Percentiles rank a stretch among this genome's conserved stretches.
phyloP scores from a whole-genome alignment of 2,113 vertebrate genomes.

The Python bivittatus region DNA sequence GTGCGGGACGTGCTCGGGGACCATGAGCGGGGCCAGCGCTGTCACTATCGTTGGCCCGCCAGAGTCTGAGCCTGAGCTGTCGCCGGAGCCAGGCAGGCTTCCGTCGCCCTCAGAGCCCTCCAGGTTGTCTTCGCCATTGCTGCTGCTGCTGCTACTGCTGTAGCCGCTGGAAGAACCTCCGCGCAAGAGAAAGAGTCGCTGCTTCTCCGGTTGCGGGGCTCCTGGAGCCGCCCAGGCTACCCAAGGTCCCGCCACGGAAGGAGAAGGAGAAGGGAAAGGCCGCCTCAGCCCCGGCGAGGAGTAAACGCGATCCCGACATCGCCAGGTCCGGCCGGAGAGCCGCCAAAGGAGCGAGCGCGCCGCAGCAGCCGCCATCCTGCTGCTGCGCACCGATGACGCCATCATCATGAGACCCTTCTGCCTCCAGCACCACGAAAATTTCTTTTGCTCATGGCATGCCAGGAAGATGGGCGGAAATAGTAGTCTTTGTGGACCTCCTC shows the following conservation, averaged over 20 bases:
- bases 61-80: slow-evolving; percentile 48
- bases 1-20: slow-evolving; percentile 92
- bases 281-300: background rate
- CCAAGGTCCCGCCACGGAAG: slow-evolving; percentile 64
- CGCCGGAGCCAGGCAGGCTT: slow-evolving; percentile 42
- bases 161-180: background rate
- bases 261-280: background rate
- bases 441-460: background rate
- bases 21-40: slow-evolving; percentile 89
- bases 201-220: slow-evolving; percentile 52
- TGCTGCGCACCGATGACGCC: background rate
- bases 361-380: slow-evolving; percentile 53
- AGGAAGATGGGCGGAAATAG: background rate
- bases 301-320: background rate
- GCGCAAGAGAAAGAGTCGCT: background rate
- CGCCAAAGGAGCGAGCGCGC: slow-evolving; percentile 55
- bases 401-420: background rate
- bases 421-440: background rate
- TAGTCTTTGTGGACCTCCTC: background rate
- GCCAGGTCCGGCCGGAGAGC: slow-evolving; percentile 33
- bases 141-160: slow-evolving; percentile 60
- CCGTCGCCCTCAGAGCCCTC: slow-evolving; percentile 78
- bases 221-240: slow-evolving; percentile 52
- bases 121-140: slow-evolving; percentile 61
- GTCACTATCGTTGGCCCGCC: slow-evolving; percentile 78